Conservation (phyloP, 2,888 invertebrate species). For the Entomobrya multifasciata region DNA sequence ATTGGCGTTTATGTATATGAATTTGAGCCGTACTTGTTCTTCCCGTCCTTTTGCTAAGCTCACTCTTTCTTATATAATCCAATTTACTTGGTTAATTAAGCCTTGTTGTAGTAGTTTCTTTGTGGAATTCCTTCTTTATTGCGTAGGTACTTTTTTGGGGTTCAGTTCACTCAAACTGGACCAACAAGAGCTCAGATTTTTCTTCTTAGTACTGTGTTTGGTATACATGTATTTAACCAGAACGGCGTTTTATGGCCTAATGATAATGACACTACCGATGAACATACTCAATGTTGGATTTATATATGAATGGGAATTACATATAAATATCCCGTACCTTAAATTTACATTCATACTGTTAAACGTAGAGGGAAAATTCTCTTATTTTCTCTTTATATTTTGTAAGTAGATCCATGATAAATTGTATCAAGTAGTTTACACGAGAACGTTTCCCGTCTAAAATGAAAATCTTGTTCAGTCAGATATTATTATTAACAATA, state of each 20-base stretch:
- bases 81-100: conserved; percentile 41
- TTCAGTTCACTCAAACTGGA: too few relatives aligned
- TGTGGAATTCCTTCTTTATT: not conserved
- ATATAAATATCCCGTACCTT: not conserved
- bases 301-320: too few relatives aligned
- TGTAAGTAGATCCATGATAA: not conserved
- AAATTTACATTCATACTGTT: not conserved
- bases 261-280: too few relatives aligned
- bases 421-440: conserved; percentile 45
- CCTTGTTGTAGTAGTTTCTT: not conserved
- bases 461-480: not conserved
- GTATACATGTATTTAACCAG: not conserved
- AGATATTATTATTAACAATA: not conserved
- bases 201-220: not conserved
- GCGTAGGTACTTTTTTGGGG: not conserved
- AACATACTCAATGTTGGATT: too few relatives aligned
- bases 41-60: not conserved
- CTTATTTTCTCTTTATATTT: conserved; percentile 35
- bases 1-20: too few relatives aligned
- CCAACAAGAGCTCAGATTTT: conserved; percentile 6
- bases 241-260: too few relatives aligned
- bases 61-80: not conserved
- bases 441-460: not conserved
- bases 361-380: not conserved
- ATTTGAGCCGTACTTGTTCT: too few relatives aligned